Evolutionary conservation across 2,797 vertebrate genomes (phyloP).

Genomic region (Anniella stebbinsi): DNA sequence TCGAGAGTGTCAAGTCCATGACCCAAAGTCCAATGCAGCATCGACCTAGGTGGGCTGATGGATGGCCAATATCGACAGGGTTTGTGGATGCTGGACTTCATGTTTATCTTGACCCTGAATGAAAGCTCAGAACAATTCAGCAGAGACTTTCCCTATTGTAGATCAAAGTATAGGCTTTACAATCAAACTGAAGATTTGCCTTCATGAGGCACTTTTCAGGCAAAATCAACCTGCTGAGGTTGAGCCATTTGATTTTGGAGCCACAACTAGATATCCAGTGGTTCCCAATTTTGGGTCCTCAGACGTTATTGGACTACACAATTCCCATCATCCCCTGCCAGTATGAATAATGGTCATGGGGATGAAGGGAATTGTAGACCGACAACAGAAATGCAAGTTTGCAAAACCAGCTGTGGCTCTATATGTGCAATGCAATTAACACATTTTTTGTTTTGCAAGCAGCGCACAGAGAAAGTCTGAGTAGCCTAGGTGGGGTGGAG

Average conservation of each 20-base stretch:
- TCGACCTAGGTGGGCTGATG: neutral
- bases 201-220: neutral
- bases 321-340: too few relatives aligned
- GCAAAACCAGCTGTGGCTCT: too few relatives aligned
- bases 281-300: too few relatives aligned
- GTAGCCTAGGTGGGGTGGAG: too few relatives aligned
- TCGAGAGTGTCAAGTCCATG: neutral
- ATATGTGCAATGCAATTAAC: too few relatives aligned
- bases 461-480: too few relatives aligned
- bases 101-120: neutral
- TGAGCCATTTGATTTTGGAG: constrained; percentile 9
- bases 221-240: neutral
- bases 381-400: too few relatives aligned
- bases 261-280: neutral
- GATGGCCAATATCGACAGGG: neutral
- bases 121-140: neutral
- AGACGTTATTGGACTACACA: too few relatives aligned
- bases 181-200: neutral
- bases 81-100: neutral
- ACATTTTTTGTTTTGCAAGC: too few relatives aligned
- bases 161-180: neutral
- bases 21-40: neutral
- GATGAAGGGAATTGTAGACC: too few relatives aligned
- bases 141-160: neutral
- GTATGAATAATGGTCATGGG: too few relatives aligned